These are phyloP conservation scores for Serrognathus titanus DNA, from an alignment of 2,888 invertebrate genomes.

Conservation along the genomic window DNA sequence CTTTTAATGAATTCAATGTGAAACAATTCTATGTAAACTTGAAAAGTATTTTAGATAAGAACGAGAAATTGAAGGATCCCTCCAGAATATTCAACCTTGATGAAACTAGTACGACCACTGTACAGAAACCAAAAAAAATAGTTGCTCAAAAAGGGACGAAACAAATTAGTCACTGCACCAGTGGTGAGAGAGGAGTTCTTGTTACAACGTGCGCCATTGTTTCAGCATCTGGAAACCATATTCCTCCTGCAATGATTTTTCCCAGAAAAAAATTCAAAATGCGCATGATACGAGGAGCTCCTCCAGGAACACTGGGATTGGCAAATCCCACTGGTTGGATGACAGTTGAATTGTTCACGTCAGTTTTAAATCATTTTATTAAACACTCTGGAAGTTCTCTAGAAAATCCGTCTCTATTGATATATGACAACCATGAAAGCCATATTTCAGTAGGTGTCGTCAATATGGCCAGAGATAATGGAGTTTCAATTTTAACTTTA, in stretches of 20 bases:
- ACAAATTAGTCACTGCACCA: neutral
- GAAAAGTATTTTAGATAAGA: neutral
- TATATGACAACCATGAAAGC: constrained; percentile 42
- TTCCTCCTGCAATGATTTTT: constrained; percentile 41
- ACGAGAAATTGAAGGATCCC: neutral
- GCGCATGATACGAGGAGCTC: neutral
- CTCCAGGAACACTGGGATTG: neutral
- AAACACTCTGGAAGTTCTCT: constrained; percentile 23
- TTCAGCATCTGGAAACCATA: constrained; percentile 30
- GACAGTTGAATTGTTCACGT: neutral
- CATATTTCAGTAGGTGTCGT: constrained; percentile 29
- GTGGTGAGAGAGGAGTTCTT: constrained; percentile 14
- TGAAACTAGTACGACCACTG: neutral
- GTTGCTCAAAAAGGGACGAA: constrained; percentile 2
- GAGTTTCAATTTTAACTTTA: constrained; percentile 41
- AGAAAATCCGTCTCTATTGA: constrained; percentile 33
- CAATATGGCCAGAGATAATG: constrained; percentile 37
- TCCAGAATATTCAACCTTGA: neutral
- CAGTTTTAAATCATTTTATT: constrained; percentile 8
- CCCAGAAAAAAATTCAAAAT: constrained; percentile 17
- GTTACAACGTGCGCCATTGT: constrained; percentile 37
- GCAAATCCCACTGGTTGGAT: neutral
- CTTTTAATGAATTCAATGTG: constrained; percentile 1
- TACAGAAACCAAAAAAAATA: neutral
- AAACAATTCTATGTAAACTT: neutral